A percentile compares a stretch with the other conserved stretches of the same genome.
These are phyloP conservation scores for Epistrophella euchroma DNA, from an alignment of 2,888 invertebrate species.

Conservation along the genomic window DNA sequence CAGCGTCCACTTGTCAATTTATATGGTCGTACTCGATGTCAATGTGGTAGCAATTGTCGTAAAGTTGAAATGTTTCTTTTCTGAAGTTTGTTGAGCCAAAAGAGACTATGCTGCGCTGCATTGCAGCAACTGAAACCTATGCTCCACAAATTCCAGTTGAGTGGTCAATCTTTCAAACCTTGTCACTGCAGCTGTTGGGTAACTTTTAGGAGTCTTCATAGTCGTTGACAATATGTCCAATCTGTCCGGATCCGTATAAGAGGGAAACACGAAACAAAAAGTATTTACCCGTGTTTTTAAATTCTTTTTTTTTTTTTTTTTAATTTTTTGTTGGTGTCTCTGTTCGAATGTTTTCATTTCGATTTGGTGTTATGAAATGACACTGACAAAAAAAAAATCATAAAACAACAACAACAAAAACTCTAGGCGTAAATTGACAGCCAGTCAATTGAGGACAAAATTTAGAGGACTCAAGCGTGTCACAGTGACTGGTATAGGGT, in stretches of 20 bases:
- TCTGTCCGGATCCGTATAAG: slow-evolving; percentile 58
- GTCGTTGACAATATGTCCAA: slow-evolving; percentile 71
- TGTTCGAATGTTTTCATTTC: slow-evolving; percentile 53
- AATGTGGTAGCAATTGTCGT: slow-evolving; percentile 71
- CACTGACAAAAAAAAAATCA: slow-evolving; percentile 29
- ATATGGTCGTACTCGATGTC: slow-evolving; percentile 68
- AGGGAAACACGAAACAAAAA: slow-evolving; percentile 38
- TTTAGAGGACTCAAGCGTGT: slow-evolving; percentile 47
- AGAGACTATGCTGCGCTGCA: slow-evolving; percentile 9
- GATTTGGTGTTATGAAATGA: slow-evolving; percentile 65
- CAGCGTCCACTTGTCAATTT: slow-evolving; percentile 65
- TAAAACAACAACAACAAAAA: slow-evolving; percentile 13
- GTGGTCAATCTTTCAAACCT: slow-evolving; percentile 75
- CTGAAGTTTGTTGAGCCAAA: slow-evolving; percentile 23
- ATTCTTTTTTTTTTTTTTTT: not conserved
- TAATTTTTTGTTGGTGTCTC: slow-evolving; percentile 9
- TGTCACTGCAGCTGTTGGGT: slow-evolving; percentile 70
- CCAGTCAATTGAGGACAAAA: slow-evolving; percentile 51
- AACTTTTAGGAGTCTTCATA: slow-evolving; percentile 64
- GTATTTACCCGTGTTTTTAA: slow-evolving; percentile 7
- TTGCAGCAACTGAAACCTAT: slow-evolving; percentile 40
- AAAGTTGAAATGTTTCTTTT: slow-evolving; percentile 58
- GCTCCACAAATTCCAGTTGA: slow-evolving; percentile 73
- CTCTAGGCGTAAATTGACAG: slow-evolving; percentile 61
- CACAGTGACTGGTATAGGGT: slow-evolving; percentile 4